A percentile compares a stretch with the other conserved stretches of the same genome.
These are phyloP conservation scores for Marronus borbonicus DNA, from an alignment of 2,888 invertebrate genomes.

Conservation along the genomic window DNA sequence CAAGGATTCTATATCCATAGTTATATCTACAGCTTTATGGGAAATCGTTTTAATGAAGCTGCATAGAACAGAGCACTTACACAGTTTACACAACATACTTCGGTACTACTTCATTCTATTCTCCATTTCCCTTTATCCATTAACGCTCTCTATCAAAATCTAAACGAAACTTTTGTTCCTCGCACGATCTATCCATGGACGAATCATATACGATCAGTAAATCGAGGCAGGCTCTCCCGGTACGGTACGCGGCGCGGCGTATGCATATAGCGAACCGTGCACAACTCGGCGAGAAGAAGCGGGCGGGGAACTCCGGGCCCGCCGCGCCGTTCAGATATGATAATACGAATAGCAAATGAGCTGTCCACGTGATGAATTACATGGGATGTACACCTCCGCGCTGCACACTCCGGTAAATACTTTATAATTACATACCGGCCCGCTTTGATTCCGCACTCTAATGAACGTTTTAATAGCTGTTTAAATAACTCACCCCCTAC, in stretches of 20 bases:
- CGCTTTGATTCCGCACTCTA: slow-evolving; percentile 68
- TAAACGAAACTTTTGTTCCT: neutral
- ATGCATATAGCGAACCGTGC: neutral
- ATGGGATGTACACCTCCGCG: slow-evolving; percentile 67
- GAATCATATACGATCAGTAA: neutral
- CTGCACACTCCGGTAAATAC: slow-evolving; percentile 67
- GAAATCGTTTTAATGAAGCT: too few species aligned
- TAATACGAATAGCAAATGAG: slow-evolving; percentile 70
- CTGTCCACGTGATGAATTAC: slow-evolving; percentile 70
- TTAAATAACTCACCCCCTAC: slow-evolving; percentile 60
- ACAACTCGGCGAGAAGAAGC: neutral
- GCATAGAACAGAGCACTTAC: too few species aligned
- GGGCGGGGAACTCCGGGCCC: slow-evolving; percentile 52
- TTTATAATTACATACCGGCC: slow-evolving; percentile 71
- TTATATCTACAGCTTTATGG: too few species aligned
- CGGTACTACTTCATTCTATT: too few species aligned
- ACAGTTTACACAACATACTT: too few species aligned
- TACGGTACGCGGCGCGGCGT: neutral
- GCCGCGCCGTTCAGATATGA: slow-evolving; percentile 66
- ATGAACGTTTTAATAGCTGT: slow-evolving; percentile 68
- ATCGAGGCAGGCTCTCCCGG: neutral
- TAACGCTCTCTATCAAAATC: too few species aligned
- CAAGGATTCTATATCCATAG: too few species aligned
- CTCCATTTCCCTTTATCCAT: too few species aligned
- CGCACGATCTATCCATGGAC: neutral